Conservation (phyloP, 2,113 vertebrate species). For the Psephotus haematonotus region DNA sequence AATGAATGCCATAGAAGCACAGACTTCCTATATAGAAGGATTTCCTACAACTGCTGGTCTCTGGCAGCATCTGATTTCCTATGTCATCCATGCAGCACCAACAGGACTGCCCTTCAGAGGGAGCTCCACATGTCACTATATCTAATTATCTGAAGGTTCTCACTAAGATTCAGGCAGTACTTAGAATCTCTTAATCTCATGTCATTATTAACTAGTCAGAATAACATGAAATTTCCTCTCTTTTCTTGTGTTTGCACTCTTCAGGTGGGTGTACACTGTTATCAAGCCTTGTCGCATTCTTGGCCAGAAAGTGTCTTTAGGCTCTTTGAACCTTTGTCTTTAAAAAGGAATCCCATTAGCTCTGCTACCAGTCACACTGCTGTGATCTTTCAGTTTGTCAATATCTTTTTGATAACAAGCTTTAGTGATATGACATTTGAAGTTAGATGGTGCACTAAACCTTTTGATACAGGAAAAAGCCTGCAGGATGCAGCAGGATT, state of each 20-base stretch:
- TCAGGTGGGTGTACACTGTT: rapidly evolving
- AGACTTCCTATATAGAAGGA: not conserved
- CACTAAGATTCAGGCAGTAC: not conserved
- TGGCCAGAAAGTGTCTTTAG: not conserved
- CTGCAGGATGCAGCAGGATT: not conserved
- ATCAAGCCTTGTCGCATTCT: not conserved
- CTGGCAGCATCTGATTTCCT: not conserved
- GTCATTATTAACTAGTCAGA: not conserved
- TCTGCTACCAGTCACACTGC: not conserved
- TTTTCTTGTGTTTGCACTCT: not conserved
- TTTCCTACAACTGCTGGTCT: not conserved
- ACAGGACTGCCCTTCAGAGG: not conserved
- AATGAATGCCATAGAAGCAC: not conserved
- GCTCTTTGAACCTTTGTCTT: slow-evolving; percentile 7
- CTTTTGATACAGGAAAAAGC: not conserved
- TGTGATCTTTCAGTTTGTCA: slow-evolving; percentile 25
- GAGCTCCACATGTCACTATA: not conserved
- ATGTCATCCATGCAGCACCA: not conserved
- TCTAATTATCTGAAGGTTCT: not conserved
- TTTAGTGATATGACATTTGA: not conserved
- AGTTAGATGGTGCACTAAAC: not conserved
- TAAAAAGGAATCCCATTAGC: slow-evolving; percentile 8
- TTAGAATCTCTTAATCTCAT: not conserved
- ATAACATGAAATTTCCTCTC: not conserved
- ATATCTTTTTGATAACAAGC: slow-evolving; percentile 35